These are phyloP conservation scores for Sycophaga agraensis DNA, from an alignment of 1,140 invertebrate genomes.

Conservation along the genomic window DNA sequence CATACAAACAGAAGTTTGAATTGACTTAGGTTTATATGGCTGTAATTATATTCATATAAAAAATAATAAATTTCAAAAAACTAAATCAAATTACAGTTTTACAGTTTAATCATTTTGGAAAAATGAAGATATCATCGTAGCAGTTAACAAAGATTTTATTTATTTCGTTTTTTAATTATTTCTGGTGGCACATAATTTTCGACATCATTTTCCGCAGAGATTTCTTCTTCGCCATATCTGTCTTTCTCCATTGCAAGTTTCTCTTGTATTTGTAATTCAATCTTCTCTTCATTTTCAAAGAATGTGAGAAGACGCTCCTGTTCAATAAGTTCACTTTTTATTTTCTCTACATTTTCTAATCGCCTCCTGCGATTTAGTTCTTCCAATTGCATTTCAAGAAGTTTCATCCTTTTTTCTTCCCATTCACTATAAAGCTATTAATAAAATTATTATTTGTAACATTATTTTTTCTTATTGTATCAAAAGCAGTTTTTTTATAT, in stretches of 20 bases:
- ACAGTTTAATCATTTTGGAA: no score
- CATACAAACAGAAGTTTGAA: no score
- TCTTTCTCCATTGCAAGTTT: slow-evolving; percentile 50
- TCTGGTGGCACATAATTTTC: slow-evolving; percentile 72
- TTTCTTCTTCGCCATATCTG: slow-evolving; percentile 32
- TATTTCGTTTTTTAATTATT: slow-evolving; percentile 36
- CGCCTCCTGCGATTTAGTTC: slow-evolving; percentile 59
- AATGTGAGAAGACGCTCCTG: slow-evolving; percentile 73
- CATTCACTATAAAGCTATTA: slow-evolving; percentile 64
- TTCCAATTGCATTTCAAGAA: slow-evolving; percentile 62
- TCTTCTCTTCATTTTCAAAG: slow-evolving; percentile 74
- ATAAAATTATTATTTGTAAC: slow-evolving; percentile 8
- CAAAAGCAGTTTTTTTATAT: slow-evolving; percentile 2
- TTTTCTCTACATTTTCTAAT: slow-evolving; percentile 61
- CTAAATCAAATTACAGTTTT: no score
- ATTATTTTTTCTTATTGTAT: slow-evolving; percentile 8
- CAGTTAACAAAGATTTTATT: no score
- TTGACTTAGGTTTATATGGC: no score
- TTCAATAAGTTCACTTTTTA: slow-evolving; percentile 62
- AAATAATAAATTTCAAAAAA: no score
- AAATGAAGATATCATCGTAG: no score
- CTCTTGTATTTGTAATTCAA: slow-evolving; percentile 70
- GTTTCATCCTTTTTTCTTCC: slow-evolving; percentile 59
- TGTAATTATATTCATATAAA: no score
- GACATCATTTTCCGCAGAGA: slow-evolving; percentile 40